phyloP scores from a whole-genome alignment of 2,113 vertebrate species.

The Rhineura floridana region DNA sequence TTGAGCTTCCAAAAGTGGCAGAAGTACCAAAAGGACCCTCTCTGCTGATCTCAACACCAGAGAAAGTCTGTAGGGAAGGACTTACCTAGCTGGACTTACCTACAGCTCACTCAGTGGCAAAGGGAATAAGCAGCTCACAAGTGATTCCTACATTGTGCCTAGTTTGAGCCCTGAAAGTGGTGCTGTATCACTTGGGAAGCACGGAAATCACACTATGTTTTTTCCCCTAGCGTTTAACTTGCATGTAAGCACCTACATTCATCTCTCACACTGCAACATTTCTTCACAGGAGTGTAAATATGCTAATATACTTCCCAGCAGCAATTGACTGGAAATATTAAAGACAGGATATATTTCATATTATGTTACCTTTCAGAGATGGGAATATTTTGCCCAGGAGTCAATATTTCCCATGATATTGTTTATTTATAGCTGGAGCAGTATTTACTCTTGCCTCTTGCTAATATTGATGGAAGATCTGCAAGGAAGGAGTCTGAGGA shows the following conservation, averaged over 20 bases:
- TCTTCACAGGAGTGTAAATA: constrained; percentile 29
- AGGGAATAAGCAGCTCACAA: background rate
- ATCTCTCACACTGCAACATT: background rate
- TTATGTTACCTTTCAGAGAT: constrained; percentile 18
- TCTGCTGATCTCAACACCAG: too few relatives aligned
- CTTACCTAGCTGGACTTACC: background rate
- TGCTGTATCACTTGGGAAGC: background rate
- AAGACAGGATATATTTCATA: constrained; percentile 12
- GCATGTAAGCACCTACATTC: background rate
- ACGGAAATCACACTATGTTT: background rate
- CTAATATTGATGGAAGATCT: background rate
- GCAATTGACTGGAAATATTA: background rate
- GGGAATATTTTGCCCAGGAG: constrained; percentile 23
- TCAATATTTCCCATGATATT: constrained; percentile 37
- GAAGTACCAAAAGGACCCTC: too few relatives aligned
- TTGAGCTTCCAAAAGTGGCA: too few relatives aligned
- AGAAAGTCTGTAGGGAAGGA: background rate
- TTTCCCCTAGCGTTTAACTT: background rate
- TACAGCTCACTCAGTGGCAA: background rate
- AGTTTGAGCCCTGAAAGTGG: background rate
- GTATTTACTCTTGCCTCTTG: constrained; percentile 23
- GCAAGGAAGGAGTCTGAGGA: background rate
- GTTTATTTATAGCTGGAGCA: constrained; percentile 44
- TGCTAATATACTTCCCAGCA: background rate
- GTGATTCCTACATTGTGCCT: background rate